Evolutionary conservation across 2,113 vertebrate genomes (phyloP), one percentile per base, ranked within the genome.

Genomic region (Toxotes jaculatrix): DNA sequence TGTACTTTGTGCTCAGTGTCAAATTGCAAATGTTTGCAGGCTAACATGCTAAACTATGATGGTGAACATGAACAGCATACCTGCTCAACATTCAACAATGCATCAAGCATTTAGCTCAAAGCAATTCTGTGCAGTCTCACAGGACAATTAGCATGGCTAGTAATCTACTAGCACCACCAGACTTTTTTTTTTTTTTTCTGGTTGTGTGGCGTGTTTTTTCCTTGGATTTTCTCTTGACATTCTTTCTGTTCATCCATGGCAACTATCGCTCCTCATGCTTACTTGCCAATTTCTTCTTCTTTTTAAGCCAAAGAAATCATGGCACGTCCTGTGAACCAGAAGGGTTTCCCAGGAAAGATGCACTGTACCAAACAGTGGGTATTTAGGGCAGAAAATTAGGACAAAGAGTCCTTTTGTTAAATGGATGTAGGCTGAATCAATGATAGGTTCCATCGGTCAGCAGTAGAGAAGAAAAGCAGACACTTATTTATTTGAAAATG

Each of bases 401-500:
- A 34, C 23, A 6, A 38, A 68, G 14, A 45, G 9, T 2, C n/a
- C n/a, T 36, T 42, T 40, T 17, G 34, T 19, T 72, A 77, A 70
- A 74, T 75, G 19, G 17, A 38, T 74, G 23, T 27, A 11, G 17
- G 12, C 38, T 19, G 34, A 79, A 9, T 71, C 43, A 36, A 17
- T n/a, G 27, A 74, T 51, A 63, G 49, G 21, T 55, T 68, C 13
- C 8, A 38, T 67, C 49, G 31, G 42, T 75, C 63, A 61, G 53
- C 43, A 36, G 14, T 5, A 19, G 32, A 77, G 67, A 86, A 59
- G 56, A 19, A 80, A 89, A 88, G 57, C 66, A 70, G 85, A 87
- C 66, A 32, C 51, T 0, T 87, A 77, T 86, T 86, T 86, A 81
- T 83, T 84, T 74, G 11, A 84, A 84, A 74, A 68, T 75, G 72